Evolutionary conservation across 2,797 vertebrate species (phyloP).

Genomic region (Paguma larvata): DNA sequence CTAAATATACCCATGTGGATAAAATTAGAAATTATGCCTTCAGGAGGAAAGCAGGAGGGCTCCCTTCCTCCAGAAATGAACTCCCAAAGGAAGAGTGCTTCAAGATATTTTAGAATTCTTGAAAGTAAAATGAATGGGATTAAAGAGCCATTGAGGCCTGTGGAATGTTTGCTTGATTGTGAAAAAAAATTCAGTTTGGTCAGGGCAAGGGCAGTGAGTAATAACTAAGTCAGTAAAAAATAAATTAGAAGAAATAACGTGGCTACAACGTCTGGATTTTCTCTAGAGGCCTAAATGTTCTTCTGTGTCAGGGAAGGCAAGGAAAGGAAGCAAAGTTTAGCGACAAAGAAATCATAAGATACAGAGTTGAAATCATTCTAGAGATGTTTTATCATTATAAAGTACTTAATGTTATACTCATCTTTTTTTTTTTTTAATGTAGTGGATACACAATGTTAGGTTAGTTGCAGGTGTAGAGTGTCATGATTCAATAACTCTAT

Average conservation of each 20-base stretch:
- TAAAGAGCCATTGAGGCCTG: background rate
- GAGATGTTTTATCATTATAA: background rate
- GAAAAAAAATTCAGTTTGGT: background rate
- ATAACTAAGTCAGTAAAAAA: background rate
- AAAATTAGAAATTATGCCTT: background rate
- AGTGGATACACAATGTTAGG: background rate
- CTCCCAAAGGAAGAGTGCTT: background rate
- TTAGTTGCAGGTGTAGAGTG: background rate
- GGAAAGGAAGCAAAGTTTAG: background rate
- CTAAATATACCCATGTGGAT: background rate
- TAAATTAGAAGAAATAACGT: background rate
- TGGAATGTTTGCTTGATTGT: background rate
- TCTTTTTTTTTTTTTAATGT: background rate
- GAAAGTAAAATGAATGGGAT: background rate
- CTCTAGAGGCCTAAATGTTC: background rate
- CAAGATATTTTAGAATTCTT: slow-evolving; percentile 6
- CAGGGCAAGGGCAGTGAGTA: background rate
- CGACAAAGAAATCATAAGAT: slow-evolving; percentile 4
- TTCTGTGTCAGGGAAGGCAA: background rate
- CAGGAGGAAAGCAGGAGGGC: background rate
- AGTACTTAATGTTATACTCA: slow-evolving; percentile 7
- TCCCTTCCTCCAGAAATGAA: background rate
- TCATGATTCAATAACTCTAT: background rate
- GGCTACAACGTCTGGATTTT: background rate
- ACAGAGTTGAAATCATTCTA: background rate